Base-by-base conservation (phyloP, 2,888 invertebrate genomes). In the Xylota segnis region DNA sequence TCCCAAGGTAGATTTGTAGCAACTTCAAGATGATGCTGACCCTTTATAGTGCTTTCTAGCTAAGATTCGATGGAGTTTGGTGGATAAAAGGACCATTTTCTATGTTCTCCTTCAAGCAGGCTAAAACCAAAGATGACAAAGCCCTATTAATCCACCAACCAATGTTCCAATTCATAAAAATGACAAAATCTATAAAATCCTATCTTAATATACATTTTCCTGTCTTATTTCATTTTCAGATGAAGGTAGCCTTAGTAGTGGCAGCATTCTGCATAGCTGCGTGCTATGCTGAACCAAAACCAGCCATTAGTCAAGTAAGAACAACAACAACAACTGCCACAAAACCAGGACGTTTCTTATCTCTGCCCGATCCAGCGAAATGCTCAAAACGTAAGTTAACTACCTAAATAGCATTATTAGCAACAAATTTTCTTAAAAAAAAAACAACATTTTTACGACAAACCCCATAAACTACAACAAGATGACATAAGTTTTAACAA, bases 291-390 rank as follows among this genome's bases (percentile, higher is more conserved):
- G 93, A 93, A 88, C 93, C 94, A 87, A 93, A 93, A 87, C 93
- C 93, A 71, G 94, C 94, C 70, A 93, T 94, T 90, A 90, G 90
- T 86, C 90, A 90, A 92, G 93, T 93, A 87, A 95, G 95, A 87
- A 95, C 95, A 90, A 93, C 93, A 88, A 94, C 94, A 83, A 91
- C 91, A 81, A 91, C 94, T 89, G 94, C 91, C 87, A 95, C 95
- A 90, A 95, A 96, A 91, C 96, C 97, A 12, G 97, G 97, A 90
- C 94, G 97, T 90, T 97, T 97, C 93, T 94, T 97, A 88, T 95
- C 97, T 63, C 94, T 97, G 88, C 97, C 97, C 56, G 94, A 94
- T 87, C 94, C 97, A 84, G 94, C 96, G 91, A 97, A 97, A 93
- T 97, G 97, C 92, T 94, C 96, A 87, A 95, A 94, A 93, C 95